Evolutionary conservation across 2,888 invertebrate species (phyloP).

Genomic region (Cryptus armator): DNA sequence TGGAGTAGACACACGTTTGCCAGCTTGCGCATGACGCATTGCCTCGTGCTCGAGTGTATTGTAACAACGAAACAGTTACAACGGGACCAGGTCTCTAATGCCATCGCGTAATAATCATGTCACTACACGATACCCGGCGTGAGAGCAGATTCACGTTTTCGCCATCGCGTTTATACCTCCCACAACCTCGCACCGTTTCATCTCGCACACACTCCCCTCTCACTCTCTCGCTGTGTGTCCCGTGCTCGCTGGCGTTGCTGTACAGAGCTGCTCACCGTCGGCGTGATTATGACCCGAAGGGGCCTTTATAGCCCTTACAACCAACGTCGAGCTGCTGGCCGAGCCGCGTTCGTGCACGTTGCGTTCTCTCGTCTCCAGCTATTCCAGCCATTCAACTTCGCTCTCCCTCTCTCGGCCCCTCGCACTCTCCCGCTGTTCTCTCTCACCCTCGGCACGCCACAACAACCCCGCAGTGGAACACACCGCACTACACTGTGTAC

Average conservation of each 20-base stretch:
- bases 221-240: slow-evolving; percentile 45
- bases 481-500: slow-evolving; percentile 39
- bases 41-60: slow-evolving; percentile 78
- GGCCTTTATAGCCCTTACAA: slow-evolving; percentile 54
- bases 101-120: slow-evolving; percentile 68
- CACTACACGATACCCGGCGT: slow-evolving; percentile 62
- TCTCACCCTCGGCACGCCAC: slow-evolving; percentile 41
- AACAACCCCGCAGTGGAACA: slow-evolving; percentile 48
- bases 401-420: neutral
- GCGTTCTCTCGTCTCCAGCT: slow-evolving; percentile 1
- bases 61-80: slow-evolving; percentile 66
- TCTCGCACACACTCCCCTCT: neutral
- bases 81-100: slow-evolving; percentile 54
- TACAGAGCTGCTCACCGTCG: slow-evolving; percentile 23
- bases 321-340: slow-evolving; percentile 52
- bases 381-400: slow-evolving; percentile 21
- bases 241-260: slow-evolving; percentile 55
- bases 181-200: neutral
- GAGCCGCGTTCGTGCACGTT: slow-evolving; percentile 20
- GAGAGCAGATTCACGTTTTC: slow-evolving; percentile 56
- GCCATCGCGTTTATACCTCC: slow-evolving; percentile 44
- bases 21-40: slow-evolving; percentile 79
- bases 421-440: slow-evolving; percentile 3
- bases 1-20: slow-evolving; percentile 79
- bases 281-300: slow-evolving; percentile 63